A percentile compares a stretch with the other conserved stretches of the same genome.
Evolutionary conservation across 2,888 invertebrate genomes (phyloP).

Genomic region (Plusia festucae): DNA sequence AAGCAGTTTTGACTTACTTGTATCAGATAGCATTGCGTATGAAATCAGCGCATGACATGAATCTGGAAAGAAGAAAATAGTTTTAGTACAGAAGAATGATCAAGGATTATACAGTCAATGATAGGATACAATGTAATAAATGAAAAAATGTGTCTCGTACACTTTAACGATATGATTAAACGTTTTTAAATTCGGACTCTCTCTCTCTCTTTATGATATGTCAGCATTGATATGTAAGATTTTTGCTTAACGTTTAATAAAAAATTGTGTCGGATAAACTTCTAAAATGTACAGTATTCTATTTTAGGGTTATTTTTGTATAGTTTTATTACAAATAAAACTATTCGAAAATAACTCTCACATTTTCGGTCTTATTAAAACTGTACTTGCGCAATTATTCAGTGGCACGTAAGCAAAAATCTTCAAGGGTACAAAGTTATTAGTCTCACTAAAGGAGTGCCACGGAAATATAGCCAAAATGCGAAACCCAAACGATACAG

Average conservation of each 20-base stretch:
- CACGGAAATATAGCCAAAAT: background rate
- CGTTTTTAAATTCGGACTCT: too few species aligned
- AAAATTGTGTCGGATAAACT: too few species aligned
- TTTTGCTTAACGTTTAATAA: too few species aligned
- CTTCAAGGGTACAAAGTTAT: background rate
- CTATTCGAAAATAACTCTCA: background rate
- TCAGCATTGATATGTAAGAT: too few species aligned
- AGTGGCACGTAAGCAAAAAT: background rate
- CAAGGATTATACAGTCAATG: too few species aligned
- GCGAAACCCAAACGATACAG: background rate
- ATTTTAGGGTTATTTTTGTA: too few species aligned
- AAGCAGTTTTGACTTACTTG: conserved; percentile 73
- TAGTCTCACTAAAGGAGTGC: background rate
- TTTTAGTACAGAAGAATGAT: conserved; percentile 19
- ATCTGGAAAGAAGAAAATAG: conserved; percentile 77
- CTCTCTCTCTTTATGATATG: too few species aligned
- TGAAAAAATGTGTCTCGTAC: too few species aligned
- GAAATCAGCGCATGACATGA: conserved; percentile 87
- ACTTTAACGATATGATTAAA: too few species aligned
- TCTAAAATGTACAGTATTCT: too few species aligned
- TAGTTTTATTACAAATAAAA: too few species aligned
- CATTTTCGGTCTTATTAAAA: background rate
- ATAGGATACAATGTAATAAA: too few species aligned
- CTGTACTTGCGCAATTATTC: background rate
- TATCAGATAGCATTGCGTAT: conserved; percentile 84